phyloP scores from a whole-genome alignment of 2,888 invertebrate species.

The Apodemia hepburni region DNA sequence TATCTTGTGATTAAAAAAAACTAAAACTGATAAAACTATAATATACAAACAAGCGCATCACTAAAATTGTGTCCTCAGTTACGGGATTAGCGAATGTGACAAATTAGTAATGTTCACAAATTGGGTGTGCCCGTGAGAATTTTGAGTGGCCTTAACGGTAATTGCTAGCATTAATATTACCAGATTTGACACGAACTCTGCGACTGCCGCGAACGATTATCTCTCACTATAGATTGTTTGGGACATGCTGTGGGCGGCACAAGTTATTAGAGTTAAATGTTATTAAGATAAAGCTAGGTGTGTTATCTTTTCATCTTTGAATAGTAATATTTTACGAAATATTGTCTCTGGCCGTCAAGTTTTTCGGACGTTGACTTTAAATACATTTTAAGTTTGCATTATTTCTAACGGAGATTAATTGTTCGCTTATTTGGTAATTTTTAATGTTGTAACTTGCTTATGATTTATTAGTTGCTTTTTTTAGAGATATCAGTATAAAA shows the following conservation, averaged over 20 bases:
- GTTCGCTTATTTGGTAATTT: neutral
- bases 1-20: too few species aligned
- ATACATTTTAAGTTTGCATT: neutral
- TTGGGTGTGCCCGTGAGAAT: constrained; percentile 64
- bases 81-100: constrained; percentile 47
- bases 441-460: neutral
- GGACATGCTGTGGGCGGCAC: constrained; percentile 37
- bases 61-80: constrained; percentile 28
- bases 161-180: constrained; percentile 56
- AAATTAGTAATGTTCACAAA: constrained; percentile 55
- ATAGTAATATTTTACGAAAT: constrained; percentile 17
- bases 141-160: constrained; percentile 53
- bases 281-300: constrained; percentile 15
- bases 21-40: too few species aligned
- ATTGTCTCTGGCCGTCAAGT: constrained; percentile 10
- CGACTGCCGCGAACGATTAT: constrained; percentile 42
- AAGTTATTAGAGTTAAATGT: constrained; percentile 36
- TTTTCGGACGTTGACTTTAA: neutral
- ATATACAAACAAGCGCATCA: constrained; percentile 23
- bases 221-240: constrained; percentile 58
- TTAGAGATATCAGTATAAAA: too few species aligned
- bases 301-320: constrained; percentile 15
- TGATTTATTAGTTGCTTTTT: too few species aligned
- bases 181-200: constrained; percentile 59
- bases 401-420: neutral